Evolutionary conservation across 2,113 vertebrate genomes (phyloP).

Genomic region (Paradisaea rubra): DNA sequence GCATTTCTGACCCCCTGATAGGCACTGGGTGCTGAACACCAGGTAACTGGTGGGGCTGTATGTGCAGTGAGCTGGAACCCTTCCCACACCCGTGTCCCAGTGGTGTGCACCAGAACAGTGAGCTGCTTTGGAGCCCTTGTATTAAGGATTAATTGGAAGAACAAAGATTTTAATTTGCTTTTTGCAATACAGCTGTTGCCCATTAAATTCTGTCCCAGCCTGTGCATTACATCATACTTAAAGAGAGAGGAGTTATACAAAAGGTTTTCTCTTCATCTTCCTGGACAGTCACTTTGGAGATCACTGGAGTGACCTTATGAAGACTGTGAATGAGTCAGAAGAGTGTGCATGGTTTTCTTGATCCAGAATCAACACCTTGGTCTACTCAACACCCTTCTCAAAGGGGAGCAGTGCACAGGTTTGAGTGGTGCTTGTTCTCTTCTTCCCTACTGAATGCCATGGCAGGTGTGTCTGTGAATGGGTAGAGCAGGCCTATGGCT

Average conservation of each 20-base stretch:
- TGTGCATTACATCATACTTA: background rate
- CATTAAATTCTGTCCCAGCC: background rate
- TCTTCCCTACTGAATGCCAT: background rate
- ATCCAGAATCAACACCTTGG: background rate
- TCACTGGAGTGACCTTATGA: background rate
- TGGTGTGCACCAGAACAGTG: background rate
- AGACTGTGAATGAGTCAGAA: background rate
- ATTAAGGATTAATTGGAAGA: background rate
- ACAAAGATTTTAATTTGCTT: background rate
- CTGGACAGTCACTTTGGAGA: background rate
- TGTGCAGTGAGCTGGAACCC: background rate
- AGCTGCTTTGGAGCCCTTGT: background rate
- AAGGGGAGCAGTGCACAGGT: fast-evolving
- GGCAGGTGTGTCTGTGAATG: background rate
- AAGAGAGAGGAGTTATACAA: background rate
- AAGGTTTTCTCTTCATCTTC: background rate
- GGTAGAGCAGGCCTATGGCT: background rate
- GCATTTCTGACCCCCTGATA: background rate
- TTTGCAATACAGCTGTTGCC: background rate
- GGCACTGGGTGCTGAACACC: background rate
- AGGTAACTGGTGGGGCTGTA: background rate
- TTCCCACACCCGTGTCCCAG: background rate
- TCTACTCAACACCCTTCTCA: background rate
- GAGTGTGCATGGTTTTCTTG: background rate
- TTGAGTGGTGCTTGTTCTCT: background rate